Evolutionary conservation across 2,797 vertebrate genomes (phyloP).

Genomic region (Trachurus trachurus): DNA sequence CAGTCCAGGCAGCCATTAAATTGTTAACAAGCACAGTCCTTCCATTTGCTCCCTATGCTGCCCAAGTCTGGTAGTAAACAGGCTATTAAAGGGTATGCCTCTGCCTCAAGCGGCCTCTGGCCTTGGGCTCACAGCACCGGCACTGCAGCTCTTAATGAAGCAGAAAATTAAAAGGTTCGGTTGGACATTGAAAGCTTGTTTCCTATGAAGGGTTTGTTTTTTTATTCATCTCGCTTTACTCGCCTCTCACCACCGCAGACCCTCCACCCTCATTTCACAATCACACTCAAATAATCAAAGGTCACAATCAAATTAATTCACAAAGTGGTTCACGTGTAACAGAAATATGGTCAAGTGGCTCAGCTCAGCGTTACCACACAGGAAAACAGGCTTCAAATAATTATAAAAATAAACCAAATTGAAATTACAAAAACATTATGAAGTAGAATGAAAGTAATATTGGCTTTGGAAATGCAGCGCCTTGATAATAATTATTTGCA

Average conservation of each 20-base stretch:
- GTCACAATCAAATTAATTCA: conserved; percentile 54
- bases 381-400: conserved; percentile 12
- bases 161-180: conserved; percentile 85
- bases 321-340: conserved; percentile 37
- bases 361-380: conserved; percentile 4
- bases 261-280: conserved; percentile 40
- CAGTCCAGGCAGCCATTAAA: conserved; percentile 79
- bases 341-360: conserved; percentile 42
- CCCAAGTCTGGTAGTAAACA: conserved; percentile 80
- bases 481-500: conserved; percentile 51
- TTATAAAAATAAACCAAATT: conserved; percentile 1
- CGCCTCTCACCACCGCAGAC: conserved; percentile 1
- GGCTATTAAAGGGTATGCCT: conserved; percentile 81
- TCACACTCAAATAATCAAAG: conserved; percentile 60
- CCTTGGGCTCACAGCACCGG: conserved; percentile 76
- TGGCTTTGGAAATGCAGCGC: conserved; percentile 27
- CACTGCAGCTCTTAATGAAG: conserved; percentile 84
- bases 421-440: conserved; percentile 14
- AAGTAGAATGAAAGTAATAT: conserved; percentile 28
- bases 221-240: conserved; percentile 57
- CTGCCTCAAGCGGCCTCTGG: conserved; percentile 77
- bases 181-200: conserved; percentile 77
- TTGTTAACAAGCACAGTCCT: conserved; percentile 80
- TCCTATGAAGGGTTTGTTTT: conserved; percentile 69
- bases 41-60: conserved; percentile 74